Percentiles rank a stretch among this genome's conserved stretches.
Evolutionary conservation across 2,888 invertebrate species (phyloP).

Genomic region (Atrina japonica): DNA sequence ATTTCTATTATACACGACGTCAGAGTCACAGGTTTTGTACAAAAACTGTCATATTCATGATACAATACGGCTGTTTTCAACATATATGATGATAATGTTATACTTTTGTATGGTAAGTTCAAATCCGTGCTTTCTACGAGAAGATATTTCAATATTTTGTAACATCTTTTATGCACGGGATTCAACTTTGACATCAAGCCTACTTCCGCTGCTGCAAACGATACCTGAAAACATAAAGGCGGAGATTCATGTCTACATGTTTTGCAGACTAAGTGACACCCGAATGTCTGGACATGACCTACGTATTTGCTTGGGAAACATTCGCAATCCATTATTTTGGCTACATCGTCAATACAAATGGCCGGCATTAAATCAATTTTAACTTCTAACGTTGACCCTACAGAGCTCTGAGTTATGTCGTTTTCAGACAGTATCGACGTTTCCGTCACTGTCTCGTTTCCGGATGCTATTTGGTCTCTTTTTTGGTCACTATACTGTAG

Average conservation of each 20-base stretch:
- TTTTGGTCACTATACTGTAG: not conserved
- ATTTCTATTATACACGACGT: not conserved
- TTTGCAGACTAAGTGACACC: not conserved
- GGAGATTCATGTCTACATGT: not conserved
- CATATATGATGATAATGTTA: constrained; percentile 9
- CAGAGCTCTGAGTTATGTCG: too few relatives aligned
- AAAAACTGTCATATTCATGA: constrained; percentile 5
- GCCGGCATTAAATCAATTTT: constrained; percentile 15
- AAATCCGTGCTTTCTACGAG: constrained; percentile 7
- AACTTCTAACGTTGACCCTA: not conserved
- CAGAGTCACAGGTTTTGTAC: not conserved
- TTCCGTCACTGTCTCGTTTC: too few relatives aligned
- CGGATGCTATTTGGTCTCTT: too few relatives aligned
- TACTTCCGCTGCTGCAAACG: constrained; percentile 2
- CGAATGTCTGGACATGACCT: not conserved
- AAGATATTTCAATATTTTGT: constrained; percentile 9
- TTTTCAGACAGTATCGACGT: not conserved
- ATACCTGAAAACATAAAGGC: not conserved
- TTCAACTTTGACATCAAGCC: not conserved
- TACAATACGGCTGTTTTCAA: not conserved
- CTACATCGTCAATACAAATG: not conserved
- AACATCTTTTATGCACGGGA: constrained; percentile 6
- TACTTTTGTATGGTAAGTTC: not conserved
- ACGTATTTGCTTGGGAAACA: not conserved
- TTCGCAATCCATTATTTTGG: not conserved